Evolutionary conservation across 2,797 vertebrate species (phyloP).

Genomic region (Phoebastria nigripes): DNA sequence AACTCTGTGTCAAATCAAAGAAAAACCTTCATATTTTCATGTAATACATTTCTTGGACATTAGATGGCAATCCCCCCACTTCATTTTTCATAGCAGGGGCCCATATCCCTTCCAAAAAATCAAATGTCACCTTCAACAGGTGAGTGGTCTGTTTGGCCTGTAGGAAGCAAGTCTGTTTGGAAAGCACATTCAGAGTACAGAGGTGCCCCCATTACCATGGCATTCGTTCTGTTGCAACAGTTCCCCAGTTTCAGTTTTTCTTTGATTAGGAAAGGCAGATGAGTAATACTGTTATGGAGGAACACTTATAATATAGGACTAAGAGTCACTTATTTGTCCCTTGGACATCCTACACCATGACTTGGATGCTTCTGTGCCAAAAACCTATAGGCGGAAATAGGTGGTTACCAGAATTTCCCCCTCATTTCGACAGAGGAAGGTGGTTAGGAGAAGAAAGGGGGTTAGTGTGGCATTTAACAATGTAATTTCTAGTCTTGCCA

Average conservation of each 20-base stretch:
- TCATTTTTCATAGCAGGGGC: slow-evolving; percentile 29
- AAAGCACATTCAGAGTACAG: accelerated
- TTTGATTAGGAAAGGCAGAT: neutral
- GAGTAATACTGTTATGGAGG: neutral
- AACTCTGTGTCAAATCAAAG: slow-evolving; percentile 13
- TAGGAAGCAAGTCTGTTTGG: neutral
- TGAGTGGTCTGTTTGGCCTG: neutral
- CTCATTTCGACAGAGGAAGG: neutral
- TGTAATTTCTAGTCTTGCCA: slow-evolving; percentile 34
- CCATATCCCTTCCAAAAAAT: slow-evolving; percentile 20
- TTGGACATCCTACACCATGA: neutral
- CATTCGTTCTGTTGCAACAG: neutral
- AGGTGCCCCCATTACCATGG: neutral
- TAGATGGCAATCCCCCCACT: slow-evolving; percentile 72
- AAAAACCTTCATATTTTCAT: slow-evolving; percentile 59
- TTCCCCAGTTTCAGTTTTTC: neutral
- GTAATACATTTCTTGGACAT: slow-evolving; percentile 67
- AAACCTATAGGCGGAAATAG: neutral
- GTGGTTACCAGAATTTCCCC: neutral
- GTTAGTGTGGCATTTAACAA: slow-evolving; percentile 9
- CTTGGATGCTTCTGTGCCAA: neutral
- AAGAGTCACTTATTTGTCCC: neutral
- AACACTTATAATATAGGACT: neutral
- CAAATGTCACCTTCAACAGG: neutral
- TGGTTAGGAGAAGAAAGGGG: neutral